Evolutionary conservation across 2,888 invertebrate genomes (phyloP), one percentile per base, ranked within the genome.

Genomic region (Magallana nippona): DNA sequence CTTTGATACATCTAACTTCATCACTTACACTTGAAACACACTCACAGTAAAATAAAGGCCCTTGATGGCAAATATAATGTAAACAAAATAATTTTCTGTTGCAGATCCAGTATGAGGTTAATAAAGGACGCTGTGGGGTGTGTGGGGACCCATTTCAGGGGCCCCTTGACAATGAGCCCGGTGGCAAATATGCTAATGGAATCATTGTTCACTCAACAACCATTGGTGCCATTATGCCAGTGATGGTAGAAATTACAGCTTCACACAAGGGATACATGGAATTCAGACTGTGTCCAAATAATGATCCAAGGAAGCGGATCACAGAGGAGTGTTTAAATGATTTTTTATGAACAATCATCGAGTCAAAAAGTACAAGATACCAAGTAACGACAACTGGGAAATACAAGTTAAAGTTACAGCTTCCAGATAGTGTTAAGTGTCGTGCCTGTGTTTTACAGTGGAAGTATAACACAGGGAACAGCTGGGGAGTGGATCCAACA

Each of bases 101-200:
- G 27, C 86, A 92, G 92, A 89, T 91, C 1, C 92, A 92, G 80
- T 92, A 90, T 81, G 90, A 90, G 22, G 55, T 83, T 55, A 91
- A 91, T 84, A 90, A 89, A 57, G 98, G 98, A 0, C 96, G 96
- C 91, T 98, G 98, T 93, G 98, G 98, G 0, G 95, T 97, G 78
- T 98, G 98, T 93, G 98, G 98, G 0, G 98, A 98, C 94, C 96
- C 98, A 1, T 96, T 96, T 93, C 87, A 91, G 13, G 91, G 91
- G 8, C 91, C 92, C n/a, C 90, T 92, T 17, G 89, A 90, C 22
- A 92, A 94, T 85, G 94, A 94, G 88, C 89, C 90, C 10, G 92
- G 93, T 2, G 94, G 94, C 1, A 91, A 89, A 84, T 94, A 91
- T 87, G 93, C 93, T 15, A 92, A 88, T 58, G 94, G 94, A 27